Base-by-base conservation (phyloP, 2,797 vertebrate species). In the Sebastes cheni region DNA sequence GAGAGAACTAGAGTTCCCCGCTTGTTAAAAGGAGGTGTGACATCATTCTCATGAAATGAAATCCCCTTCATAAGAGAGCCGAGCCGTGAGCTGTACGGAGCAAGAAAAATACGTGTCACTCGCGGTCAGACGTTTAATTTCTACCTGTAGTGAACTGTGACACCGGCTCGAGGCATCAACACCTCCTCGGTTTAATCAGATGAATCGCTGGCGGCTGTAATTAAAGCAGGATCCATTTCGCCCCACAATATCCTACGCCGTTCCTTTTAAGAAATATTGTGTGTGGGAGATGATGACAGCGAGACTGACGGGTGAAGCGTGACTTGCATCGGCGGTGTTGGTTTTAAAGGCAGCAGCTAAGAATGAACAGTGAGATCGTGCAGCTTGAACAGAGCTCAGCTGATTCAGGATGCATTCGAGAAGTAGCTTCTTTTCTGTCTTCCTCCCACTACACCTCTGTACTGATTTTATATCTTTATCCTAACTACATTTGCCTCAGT, bases 61-160 rank as follows among this genome's bases (percentile, higher is more conserved):
- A 74, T 75, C 36, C 32, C 42, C n/a, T 12, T 39, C 22, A 25
- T 27, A 34, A 64, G 39, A 71, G 22, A 32, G 7, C 2, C 1
- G 34, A 29, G 73, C 14, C 16, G 16, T 50, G 39, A 55, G 12
- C 72, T 50, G 56, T 3, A 16, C 18, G 29, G 7, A 73, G 77
- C 55, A 27, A 39, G 34, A 36, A 6, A 70, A 46, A 69, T 27
- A 9, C 4, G 1, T 56, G 67, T 73, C 61, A 72, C 39, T 72
- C 10, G 46, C 9, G 6, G 56, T 82, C 73, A 55, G 58, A 77
- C 56, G 8, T 83, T 87, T 85, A 22, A 82, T 85, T 90, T 89
- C 64, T 80, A 42, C 81, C 74, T 62, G 25, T 77, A 77, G 39
- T 59, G 80, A 86, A 32, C 81, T 30, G 78, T 80, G 85, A 82